phyloP scores from a whole-genome alignment of 1,140 invertebrate species.

The Cryptotermes secundus region DNA sequence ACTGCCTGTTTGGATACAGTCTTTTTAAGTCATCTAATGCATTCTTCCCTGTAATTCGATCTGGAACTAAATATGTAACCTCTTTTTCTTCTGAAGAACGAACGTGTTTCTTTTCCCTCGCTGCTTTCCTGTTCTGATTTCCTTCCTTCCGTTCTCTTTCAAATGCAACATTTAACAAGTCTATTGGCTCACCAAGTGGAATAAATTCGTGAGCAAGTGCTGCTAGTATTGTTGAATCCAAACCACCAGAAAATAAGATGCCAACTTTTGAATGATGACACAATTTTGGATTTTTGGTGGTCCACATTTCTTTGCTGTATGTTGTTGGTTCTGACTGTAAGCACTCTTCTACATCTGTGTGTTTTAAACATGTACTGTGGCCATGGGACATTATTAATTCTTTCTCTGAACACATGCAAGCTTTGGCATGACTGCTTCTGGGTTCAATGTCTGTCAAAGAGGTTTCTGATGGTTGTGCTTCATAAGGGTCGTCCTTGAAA shows the following conservation, averaged over 20 bases:
- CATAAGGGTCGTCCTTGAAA: not conserved
- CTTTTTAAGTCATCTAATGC: slow-evolving; percentile 71
- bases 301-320: not conserved
- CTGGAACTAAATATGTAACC: slow-evolving; percentile 68
- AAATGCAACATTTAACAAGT: slow-evolving; percentile 98
- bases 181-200: slow-evolving; percentile 69
- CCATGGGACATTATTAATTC: not conserved
- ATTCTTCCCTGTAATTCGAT: slow-evolving; percentile 73
- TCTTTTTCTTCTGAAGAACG: not conserved
- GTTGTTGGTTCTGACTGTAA: not conserved
- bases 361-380: not conserved
- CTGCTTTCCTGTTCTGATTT: not conserved
- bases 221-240: slow-evolving; percentile 91
- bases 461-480: not conserved
- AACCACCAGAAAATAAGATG: slow-evolving; percentile 91
- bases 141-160: slow-evolving; percentile 50
- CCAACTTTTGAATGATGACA: slow-evolving; percentile 76
- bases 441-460: not conserved
- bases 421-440: not conserved
- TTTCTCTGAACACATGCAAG: slow-evolving; percentile 5
- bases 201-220: slow-evolving; percentile 74
- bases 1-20: slow-evolving; percentile 66
- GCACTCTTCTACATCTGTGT: not conserved
- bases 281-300: slow-evolving; percentile 24
- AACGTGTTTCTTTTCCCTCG: not conserved